A percentile compares a stretch with the other conserved stretches of the same genome.
phyloP scores from a whole-genome alignment of 2,113 vertebrate genomes.

The Lepus timidus region DNA sequence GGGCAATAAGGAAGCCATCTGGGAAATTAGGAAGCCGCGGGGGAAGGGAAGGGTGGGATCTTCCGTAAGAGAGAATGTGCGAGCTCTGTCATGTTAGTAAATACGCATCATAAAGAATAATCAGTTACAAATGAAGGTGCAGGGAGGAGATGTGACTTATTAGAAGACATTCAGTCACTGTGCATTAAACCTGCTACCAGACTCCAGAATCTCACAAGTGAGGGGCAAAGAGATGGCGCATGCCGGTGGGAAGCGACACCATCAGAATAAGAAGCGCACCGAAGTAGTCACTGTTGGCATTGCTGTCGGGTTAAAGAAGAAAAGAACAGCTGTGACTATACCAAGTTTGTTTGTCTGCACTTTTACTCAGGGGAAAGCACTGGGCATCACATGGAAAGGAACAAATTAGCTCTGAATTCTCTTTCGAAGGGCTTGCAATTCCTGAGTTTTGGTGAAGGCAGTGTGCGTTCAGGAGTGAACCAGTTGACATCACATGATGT shows the following conservation, averaged over 20 bases:
- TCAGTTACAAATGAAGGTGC: background rate
- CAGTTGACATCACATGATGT: background rate
- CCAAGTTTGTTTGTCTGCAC: constrained; percentile 32
- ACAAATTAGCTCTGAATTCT: constrained; percentile 23
- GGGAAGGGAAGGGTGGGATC: background rate
- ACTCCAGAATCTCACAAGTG: background rate
- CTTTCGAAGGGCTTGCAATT: background rate
- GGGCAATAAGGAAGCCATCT: background rate
- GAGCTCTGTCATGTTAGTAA: constrained; percentile 5
- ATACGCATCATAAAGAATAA: background rate
- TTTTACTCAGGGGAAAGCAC: constrained; percentile 2
- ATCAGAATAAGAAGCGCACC: background rate
- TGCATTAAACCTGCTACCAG: background rate
- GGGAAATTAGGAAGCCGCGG: background rate
- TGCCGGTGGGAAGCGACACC: background rate
- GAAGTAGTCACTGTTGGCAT: constrained; percentile 11
- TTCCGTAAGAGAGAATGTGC: background rate
- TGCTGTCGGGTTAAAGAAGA: constrained; percentile 18
- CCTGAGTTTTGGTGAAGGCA: constrained; percentile 42
- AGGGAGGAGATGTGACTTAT: background rate
- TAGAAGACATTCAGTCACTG: background rate
- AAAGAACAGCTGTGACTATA: background rate
- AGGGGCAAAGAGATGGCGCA: background rate
- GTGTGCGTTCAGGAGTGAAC: background rate
- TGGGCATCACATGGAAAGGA: background rate